Evolutionary conservation across 2,797 vertebrate genomes (phyloP), one percentile per base, ranked within the genome.

Genomic region (Coranthus polyacanthus): DNA sequence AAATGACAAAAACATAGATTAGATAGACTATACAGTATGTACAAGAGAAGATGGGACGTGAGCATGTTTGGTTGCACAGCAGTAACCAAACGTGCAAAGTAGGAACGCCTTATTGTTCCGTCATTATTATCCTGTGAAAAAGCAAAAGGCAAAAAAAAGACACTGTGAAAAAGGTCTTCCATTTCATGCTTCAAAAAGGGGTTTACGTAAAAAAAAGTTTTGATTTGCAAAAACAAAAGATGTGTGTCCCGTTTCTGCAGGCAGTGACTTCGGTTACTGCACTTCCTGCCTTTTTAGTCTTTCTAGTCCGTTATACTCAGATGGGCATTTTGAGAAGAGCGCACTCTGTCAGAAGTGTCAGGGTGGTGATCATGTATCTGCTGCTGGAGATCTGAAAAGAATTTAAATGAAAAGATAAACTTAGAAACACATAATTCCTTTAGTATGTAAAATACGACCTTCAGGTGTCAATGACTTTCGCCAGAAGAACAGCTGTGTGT

Each of bases 291-390:
- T n/a, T n/a, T n/a, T n/a, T n/a, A n/a, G n/a, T n/a, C n/a, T n/a
- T n/a, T n/a, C n/a, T n/a, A n/a, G n/a, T n/a, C n/a, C 26, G 20
- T 11, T 37, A 16, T 47, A 4, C 12, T 93, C 75, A 94, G 53
- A 93, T 71, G 11, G 92, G 92, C 88, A 93, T 94, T 79, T 91
- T 94, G n/a, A 91, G 84, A 22, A 95, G 84, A 21, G 94, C 94
- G 3, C 89, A 93, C 88, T 99, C 97, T 0, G 97, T 98, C 83
- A 99, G 92, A n/a, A 98, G 92, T 16, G 89, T 92, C 84, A 99
- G 84, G 52, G 96, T 92, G 58, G 93, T 92, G 44, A 87, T 87
- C 79, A 98, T 83, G 78, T 96, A 94, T 46, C 93, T 92, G 73
- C 94, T 94, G 85, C 89, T 94, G 56, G 94, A 87, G 74, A 99